Evolutionary conservation across 2,797 vertebrate genomes (phyloP), one percentile per base, ranked within the genome.

Genomic region (Vultur gryphus): DNA sequence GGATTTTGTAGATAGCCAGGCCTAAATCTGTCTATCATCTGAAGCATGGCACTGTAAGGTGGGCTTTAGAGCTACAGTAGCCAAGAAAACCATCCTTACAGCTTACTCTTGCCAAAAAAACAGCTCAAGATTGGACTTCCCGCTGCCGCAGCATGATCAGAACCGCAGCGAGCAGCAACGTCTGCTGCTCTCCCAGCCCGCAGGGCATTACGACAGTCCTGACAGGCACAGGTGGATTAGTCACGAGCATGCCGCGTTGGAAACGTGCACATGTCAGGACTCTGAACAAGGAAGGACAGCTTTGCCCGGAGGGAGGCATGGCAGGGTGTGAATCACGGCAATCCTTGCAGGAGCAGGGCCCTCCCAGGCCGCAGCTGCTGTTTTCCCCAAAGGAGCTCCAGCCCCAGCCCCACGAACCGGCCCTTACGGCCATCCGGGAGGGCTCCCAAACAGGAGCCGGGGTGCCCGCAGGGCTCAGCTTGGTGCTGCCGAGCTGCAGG

Each of bases 371-470:
- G 61, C 29, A 54, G 72, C 64, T 85, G 62, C 70, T 84, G 58
- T 20, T 65, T 44, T 13, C 12, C 73, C 14, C 64, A 29, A 12
- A 77, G 66, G 43, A 31, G 33, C 55, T 41, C 10, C 13, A 14
- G 59, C 57, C 24, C 39, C 84, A 58, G 65, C 61, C 46, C 11
- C 26, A 0, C 9, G 8, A 54, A 25, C 41, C 7, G 1, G 55
- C 48, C 65, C 41, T 16, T 16, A 6, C 0, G 0, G 57, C 39
- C 2, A 0, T 5, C n/a, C 0, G 0, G 6, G 39, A 9, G 18
- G 19, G 72, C 21, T 78, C 66, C 61, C n/a, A 58, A 52, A 23
- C 8, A 11, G 54, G 16, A 70, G 13, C 37, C 37, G 2, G 16
- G n/a, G n/a, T 28, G 16, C 25, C 26, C 14, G 66, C 10, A 18